Evolutionary conservation across 2,113 vertebrate genomes (phyloP).

Genomic region (Gobius niger): DNA sequence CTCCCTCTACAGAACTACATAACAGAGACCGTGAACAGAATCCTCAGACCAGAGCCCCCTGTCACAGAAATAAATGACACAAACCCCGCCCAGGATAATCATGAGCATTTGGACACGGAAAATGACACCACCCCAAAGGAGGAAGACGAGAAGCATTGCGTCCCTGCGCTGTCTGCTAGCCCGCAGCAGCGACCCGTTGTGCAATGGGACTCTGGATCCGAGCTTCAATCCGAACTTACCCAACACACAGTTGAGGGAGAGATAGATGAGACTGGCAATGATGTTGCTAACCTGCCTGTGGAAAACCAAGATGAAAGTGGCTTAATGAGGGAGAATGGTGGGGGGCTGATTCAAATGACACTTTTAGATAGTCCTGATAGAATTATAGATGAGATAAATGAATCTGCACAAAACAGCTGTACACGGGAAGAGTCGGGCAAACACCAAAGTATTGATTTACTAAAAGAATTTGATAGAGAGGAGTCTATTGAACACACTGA

Average conservation of each 20-base stretch:
- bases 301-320: not conserved
- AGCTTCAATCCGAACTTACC: not conserved
- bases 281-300: not conserved
- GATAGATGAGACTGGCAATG: not conserved
- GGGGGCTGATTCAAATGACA: not conserved
- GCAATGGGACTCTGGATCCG: conserved; percentile 23
- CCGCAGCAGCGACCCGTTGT: conserved; percentile 14
- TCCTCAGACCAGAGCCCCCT: conserved; percentile 58
- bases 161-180: not conserved
- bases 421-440: not conserved
- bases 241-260: conserved; percentile 12
- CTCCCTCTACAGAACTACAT: conserved; percentile 63
- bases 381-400: not conserved
- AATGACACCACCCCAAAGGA: not conserved
- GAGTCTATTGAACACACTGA: not conserved
- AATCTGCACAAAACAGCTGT: not conserved
- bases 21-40: conserved; percentile 64
- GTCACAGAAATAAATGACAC: conserved; percentile 20
- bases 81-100: conserved; percentile 9
- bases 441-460: conserved; percentile 13
- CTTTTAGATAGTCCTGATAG: not conserved
- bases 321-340: not conserved
- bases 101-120: not conserved
- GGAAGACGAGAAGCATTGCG: conserved; percentile 3
- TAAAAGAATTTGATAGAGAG: not conserved